Conservation (phyloP, 2,888 invertebrate species). For the Mechanitis messenoides region DNA sequence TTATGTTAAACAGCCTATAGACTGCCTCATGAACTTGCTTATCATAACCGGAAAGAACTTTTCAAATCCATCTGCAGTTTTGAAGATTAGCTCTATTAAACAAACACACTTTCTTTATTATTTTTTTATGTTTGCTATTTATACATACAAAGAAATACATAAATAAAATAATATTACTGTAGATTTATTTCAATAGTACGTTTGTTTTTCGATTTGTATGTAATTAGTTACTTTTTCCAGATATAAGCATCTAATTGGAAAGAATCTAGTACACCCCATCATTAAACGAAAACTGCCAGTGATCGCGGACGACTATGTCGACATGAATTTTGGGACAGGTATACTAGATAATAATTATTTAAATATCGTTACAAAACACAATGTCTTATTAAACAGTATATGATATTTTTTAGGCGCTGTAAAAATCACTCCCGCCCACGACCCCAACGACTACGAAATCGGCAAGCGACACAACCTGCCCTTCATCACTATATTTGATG, state of each 20-base stretch:
- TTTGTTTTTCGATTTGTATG: background rate
- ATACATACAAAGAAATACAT: too few relatives aligned
- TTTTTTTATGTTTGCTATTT: too few relatives aligned
- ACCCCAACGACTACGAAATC: conserved; percentile 97
- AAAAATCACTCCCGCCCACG: conserved; percentile 99
- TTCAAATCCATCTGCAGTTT: too few relatives aligned
- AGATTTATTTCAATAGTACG: background rate
- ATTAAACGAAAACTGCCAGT: conserved; percentile 88
- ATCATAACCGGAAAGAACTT: too few relatives aligned
- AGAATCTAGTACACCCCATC: conserved; percentile 92
- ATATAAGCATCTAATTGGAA: conserved; percentile 89
- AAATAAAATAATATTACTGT: background rate
- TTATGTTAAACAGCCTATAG: too few relatives aligned
- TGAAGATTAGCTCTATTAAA: too few relatives aligned
- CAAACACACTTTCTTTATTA: too few relatives aligned
- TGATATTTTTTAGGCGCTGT: conserved; percentile 84
- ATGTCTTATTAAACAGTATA: background rate
- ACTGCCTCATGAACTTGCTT: too few relatives aligned
- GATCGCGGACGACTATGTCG: conserved; percentile 95
- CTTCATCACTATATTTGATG: conserved; percentile 92
- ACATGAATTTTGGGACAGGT: conserved; percentile 97
- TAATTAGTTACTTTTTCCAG: conserved; percentile 39
- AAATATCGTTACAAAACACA: too few relatives aligned
- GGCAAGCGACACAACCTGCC: conserved; percentile 92
- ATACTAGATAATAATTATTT: too few relatives aligned